Conservation (phyloP, 2,888 invertebrate species). For the Biston betularia region DNA sequence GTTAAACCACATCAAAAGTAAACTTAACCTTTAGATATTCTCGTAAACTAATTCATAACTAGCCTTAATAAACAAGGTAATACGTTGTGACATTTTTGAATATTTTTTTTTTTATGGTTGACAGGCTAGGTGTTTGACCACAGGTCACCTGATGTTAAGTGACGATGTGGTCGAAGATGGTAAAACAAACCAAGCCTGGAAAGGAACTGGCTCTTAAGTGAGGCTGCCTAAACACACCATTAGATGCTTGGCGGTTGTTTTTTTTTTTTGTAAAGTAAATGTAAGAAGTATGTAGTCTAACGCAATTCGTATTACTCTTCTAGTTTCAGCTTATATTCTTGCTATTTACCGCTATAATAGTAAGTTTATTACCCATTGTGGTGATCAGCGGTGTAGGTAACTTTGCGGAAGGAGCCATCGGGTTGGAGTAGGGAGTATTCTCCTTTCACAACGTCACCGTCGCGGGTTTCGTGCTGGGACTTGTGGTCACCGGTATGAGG, state of each 20-base stretch:
- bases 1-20: background rate
- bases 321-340: background rate
- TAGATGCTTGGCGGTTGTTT: too few relatives aligned
- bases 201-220: too few relatives aligned
- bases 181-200: too few relatives aligned
- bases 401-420: slow-evolving; percentile 86
- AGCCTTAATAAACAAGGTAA: background rate
- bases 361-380: slow-evolving; percentile 79
- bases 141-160: too few relatives aligned
- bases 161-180: too few relatives aligned
- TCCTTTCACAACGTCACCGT: slow-evolving; percentile 86
- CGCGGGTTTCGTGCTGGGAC: slow-evolving; percentile 84
- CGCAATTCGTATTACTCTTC: too few relatives aligned
- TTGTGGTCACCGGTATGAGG: slow-evolving; percentile 87
- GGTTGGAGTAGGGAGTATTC: slow-evolving; percentile 86
- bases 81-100: too few relatives aligned
- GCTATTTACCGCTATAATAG: background rate
- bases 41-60: background rate
- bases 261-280: background rate
- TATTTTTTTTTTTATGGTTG: too few relatives aligned
- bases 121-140: too few relatives aligned
- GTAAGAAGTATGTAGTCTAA: background rate
- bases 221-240: too few relatives aligned
- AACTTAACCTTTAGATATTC: background rate
- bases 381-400: slow-evolving; percentile 86